These are phyloP conservation scores for Crocidura indochinensis DNA, from an alignment of 2,797 vertebrate genomes.

Conservation along the genomic window DNA sequence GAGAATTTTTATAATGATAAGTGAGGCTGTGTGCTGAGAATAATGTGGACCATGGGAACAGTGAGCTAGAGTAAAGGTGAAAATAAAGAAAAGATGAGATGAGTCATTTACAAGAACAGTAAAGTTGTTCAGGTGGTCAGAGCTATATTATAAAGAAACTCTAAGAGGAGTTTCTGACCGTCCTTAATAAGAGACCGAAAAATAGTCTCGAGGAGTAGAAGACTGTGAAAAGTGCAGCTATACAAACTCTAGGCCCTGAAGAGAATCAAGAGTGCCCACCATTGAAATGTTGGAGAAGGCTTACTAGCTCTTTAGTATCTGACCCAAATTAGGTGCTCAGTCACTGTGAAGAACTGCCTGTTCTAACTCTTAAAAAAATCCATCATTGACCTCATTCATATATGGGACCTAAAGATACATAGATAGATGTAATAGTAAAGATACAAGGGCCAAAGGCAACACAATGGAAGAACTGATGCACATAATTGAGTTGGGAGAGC, in stretches of 20 bases:
- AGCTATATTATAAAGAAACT: not conserved
- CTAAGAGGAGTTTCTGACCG: not conserved
- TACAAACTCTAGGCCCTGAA: too few relatives aligned
- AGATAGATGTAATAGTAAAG: too few relatives aligned
- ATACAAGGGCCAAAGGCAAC: too few relatives aligned
- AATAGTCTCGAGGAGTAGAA: slow-evolving; percentile 16
- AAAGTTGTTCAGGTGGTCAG: slow-evolving; percentile 36
- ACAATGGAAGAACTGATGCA: too few relatives aligned
- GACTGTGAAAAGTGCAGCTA: too few relatives aligned
- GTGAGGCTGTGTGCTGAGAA: slow-evolving; percentile 49
- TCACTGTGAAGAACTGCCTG: slow-evolving; percentile 28
- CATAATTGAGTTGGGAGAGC: too few relatives aligned
- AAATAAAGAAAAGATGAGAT: slow-evolving; percentile 29
- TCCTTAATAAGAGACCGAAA: slow-evolving; percentile 33
- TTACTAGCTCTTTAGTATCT: slow-evolving; percentile 53
- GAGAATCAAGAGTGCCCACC: slow-evolving; percentile 20
- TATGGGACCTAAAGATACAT: too few relatives aligned
- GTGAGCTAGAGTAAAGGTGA: slow-evolving; percentile 1
- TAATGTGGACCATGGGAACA: slow-evolving; percentile 15
- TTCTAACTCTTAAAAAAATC: too few relatives aligned
- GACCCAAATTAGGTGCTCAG: slow-evolving; percentile 44
- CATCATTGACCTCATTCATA: too few relatives aligned
- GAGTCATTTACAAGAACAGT: slow-evolving; percentile 36
- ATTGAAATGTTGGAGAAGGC: not conserved
- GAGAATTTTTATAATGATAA: slow-evolving; percentile 55